phyloP scores from a whole-genome alignment of 1,140 invertebrate genomes.

The Papilio polyxenes region DNA sequence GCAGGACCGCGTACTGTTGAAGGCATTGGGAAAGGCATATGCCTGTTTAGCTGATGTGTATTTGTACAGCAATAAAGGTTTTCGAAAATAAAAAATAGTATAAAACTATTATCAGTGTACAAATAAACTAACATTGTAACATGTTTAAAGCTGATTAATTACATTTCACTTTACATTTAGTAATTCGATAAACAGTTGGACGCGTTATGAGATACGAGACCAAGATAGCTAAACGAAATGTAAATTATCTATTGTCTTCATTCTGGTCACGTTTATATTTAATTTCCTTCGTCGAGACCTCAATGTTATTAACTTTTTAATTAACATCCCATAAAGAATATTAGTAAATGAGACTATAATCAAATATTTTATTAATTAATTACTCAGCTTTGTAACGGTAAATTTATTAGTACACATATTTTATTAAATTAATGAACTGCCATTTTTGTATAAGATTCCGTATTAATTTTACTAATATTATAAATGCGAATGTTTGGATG shows the following conservation, averaged over 20 bases:
- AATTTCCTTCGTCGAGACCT: constrained; percentile 16
- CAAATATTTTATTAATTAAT: constrained; percentile 17
- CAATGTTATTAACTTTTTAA: constrained; percentile 33
- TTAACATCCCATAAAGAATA: constrained; percentile 27
- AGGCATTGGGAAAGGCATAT: no score
- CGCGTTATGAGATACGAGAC: not conserved
- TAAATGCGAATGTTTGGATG: no score
- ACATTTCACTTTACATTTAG: not conserved
- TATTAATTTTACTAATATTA: no score
- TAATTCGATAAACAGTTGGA: not conserved
- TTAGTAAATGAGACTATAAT: constrained; percentile 1
- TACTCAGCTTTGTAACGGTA: not conserved
- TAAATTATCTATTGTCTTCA: constrained; percentile 20
- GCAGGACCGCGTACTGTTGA: no score
- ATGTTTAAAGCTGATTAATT: not conserved
- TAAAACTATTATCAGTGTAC: no score
- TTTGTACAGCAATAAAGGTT: no score
- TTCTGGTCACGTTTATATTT: constrained; percentile 31
- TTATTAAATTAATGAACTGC: not conserved
- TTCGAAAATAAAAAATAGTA: no score
- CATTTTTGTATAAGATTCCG: no score
- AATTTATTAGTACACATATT: not conserved
- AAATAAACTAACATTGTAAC: no score
- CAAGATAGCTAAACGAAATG: constrained; percentile 18
- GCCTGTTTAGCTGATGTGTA: no score